Percentiles rank a stretch among this genome's conserved stretches.
phyloP scores from a whole-genome alignment of 2,113 vertebrate genomes.

The Emydocephalus ijimae region DNA sequence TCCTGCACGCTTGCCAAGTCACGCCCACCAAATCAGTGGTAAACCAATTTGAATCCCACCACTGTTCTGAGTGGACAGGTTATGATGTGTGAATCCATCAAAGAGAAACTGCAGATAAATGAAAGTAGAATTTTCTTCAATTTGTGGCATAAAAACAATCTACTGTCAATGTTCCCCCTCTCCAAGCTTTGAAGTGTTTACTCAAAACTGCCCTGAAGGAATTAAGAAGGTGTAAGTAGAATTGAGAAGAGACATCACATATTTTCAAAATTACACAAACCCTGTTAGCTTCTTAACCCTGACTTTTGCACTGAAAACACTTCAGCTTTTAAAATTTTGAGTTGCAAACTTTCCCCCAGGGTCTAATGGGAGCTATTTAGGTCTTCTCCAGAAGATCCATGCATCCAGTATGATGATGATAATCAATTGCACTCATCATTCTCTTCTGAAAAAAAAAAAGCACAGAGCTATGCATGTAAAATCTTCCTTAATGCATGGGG shows the following conservation, averaged over 20 bases:
- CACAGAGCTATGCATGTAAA: background rate
- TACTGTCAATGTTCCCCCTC: background rate
- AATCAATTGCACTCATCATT: background rate
- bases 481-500: background rate
- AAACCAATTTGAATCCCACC: too few species aligned
- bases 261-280: background rate
- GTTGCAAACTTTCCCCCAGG: background rate
- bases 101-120: background rate
- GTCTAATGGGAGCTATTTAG: background rate
- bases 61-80: background rate
- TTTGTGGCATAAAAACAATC: background rate
- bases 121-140: background rate
- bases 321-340: background rate
- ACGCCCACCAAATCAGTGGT: too few species aligned
- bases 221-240: background rate
- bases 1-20: too few species aligned
- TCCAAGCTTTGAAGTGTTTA: background rate
- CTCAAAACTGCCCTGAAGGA: background rate
- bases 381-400: background rate
- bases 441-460: background rate
- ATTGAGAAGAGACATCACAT: background rate
- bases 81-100: background rate
- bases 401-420: too few species aligned
- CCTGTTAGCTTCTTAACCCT: background rate
- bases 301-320: background rate